Base-by-base conservation (phyloP, 2,797 vertebrate species). In the Bovichtus diacanthus region DNA sequence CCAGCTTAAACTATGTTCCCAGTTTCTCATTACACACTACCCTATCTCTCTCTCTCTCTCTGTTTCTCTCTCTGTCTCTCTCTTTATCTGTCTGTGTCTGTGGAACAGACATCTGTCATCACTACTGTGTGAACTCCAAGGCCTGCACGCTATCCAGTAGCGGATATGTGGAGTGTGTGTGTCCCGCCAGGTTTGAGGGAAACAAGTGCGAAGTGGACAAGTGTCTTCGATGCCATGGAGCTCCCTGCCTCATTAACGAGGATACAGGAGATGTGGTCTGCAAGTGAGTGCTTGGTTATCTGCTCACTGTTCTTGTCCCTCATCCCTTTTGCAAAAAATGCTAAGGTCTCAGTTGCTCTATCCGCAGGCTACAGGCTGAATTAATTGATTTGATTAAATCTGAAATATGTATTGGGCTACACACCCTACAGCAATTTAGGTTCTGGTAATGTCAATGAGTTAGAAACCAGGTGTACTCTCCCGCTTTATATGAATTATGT, bases 51-150 rank as follows among this genome's bases (percentile, higher is more conserved):
- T 85, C 46, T 69, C 19, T 84, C 25, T 89, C 43, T 79, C 44
- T 62, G 29, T 46, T n/a, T n/a, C n/a, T n/a, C n/a, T n/a, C n/a
- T 56, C 43, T 75, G 29, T 82, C 60, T 85, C 46, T 69, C 19
- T 81, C 55, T 83, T 46, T 72, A 16, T 84, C 25, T 89, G 43
- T 79, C 44, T 62, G 29, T 46, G n/a, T 46, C 41, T 73, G 58
- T 51, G 44, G n/a, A 77, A 87, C 85, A 96, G 96, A 96, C 88
- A 95, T 96, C 89, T 96, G 96, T 85, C 97, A 99, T 85, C 97
- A 99, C 87, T 99, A 98, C 84, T 99, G 98, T 60, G 96, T 99
- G 74, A 97, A 98, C 92, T 99, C 97, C 27, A 97, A 97, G 74
- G 98, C 97, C 2, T 99, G 98, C 92, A 96, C 95, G 0, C 93